Evolutionary conservation across 2,113 vertebrate species (phyloP).

Genomic region (Solea solea): DNA sequence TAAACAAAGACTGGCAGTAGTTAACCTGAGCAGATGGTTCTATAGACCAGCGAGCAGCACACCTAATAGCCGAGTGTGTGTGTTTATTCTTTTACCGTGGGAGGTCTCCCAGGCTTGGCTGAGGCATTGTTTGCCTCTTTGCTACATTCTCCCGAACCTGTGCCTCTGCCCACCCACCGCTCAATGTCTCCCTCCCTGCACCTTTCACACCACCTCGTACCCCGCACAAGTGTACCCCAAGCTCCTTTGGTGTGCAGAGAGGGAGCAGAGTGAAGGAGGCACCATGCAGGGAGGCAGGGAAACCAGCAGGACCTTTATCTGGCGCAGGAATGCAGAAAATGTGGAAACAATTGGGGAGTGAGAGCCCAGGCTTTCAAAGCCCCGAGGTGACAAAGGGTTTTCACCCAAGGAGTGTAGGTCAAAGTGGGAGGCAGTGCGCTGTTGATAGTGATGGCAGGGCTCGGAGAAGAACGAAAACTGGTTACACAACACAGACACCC

Average conservation of each 20-base stretch:
- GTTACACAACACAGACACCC: slow-evolving; percentile 77
- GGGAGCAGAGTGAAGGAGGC: slow-evolving; percentile 38
- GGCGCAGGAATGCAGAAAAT: slow-evolving; percentile 86
- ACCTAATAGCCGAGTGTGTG: slow-evolving; percentile 68
- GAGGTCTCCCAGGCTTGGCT: slow-evolving; percentile 56
- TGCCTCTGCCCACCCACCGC: slow-evolving; percentile 21
- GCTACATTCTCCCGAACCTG: slow-evolving; percentile 42
- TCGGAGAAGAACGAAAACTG: slow-evolving; percentile 62
- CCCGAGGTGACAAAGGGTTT: slow-evolving; percentile 81
- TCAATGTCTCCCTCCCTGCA: slow-evolving; percentile 21
- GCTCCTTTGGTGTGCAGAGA: slow-evolving; percentile 30
- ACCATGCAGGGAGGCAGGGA: slow-evolving; percentile 52
- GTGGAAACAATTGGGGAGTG: slow-evolving; percentile 82
- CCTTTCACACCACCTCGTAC: slow-evolving; percentile 28
- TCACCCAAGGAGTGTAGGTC: slow-evolving; percentile 67
- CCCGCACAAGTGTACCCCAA: slow-evolving; percentile 7
- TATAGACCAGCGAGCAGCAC: slow-evolving; percentile 66
- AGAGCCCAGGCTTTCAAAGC: slow-evolving; percentile 73
- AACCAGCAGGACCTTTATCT: slow-evolving; percentile 80
- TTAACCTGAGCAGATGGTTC: slow-evolving; percentile 72
- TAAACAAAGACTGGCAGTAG: slow-evolving; percentile 62
- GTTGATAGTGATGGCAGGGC: slow-evolving; percentile 64
- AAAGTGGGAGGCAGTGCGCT: slow-evolving; percentile 63
- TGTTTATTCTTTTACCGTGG: slow-evolving; percentile 64
- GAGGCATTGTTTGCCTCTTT: slow-evolving; percentile 34